A percentile compares a stretch with the other conserved stretches of the same genome.
These are phyloP conservation scores for Ditylenchus dipsaci DNA, from an alignment of 1,140 invertebrate species.

Conservation along the genomic window DNA sequence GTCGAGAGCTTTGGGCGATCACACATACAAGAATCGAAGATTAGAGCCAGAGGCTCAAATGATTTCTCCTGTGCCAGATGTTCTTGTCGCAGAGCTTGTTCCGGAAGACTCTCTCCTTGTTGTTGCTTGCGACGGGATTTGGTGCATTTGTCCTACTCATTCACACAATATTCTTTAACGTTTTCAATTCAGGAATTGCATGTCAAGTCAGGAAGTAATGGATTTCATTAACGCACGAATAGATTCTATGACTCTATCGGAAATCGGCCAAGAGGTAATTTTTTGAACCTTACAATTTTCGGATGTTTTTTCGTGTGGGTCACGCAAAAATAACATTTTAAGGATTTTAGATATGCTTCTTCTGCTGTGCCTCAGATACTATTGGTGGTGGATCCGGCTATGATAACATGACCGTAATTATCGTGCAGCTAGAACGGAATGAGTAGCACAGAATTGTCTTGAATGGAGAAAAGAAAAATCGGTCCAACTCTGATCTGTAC, in stretches of 20 bases:
- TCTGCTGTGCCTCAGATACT: neutral
- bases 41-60: neutral
- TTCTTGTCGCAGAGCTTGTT: neutral
- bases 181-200: neutral
- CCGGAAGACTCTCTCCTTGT: neutral
- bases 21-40: constrained; percentile 2
- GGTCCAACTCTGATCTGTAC: no score
- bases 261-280: neutral
- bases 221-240: neutral
- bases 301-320: no score
- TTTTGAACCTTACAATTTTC: neutral
- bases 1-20: constrained; percentile 8
- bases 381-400: neutral
- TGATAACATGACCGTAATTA: constrained; percentile 1
- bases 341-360: neutral
- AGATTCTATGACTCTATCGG: neutral
- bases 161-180: neutral
- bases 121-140: constrained; percentile 11
- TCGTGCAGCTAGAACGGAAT: neutral
- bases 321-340: no score
- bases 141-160: neutral
- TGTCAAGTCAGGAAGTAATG: constrained; percentile 3
- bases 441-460: no score
- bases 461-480: no score
- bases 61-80: constrained; percentile 1